Conservation (phyloP, 1,140 invertebrate genomes). For the Drosophila kepulauana region DNA sequence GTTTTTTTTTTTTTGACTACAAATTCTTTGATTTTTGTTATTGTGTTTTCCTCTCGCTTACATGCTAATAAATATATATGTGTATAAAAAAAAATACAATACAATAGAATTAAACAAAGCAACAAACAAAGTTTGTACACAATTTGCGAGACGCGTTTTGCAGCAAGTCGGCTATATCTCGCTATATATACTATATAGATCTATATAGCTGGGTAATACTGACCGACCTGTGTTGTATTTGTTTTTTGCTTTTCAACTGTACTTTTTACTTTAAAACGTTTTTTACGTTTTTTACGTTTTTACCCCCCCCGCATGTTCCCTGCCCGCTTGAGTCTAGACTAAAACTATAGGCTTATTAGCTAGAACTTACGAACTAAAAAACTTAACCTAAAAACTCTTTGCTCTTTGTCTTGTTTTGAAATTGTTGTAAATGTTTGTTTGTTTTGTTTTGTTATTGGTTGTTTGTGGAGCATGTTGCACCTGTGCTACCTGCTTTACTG, state of each 20-base stretch:
- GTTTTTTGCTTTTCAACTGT: neutral
- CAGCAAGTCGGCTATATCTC: slow-evolving; percentile 15
- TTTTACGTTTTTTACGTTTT: neutral
- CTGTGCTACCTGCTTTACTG: slow-evolving; percentile 16
- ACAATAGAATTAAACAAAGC: slow-evolving; percentile 17
- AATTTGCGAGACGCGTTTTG: slow-evolving; percentile 40
- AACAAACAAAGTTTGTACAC: slow-evolving; percentile 50
- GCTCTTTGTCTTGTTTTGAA: slow-evolving; percentile 52
- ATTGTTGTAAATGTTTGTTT: slow-evolving; percentile 44
- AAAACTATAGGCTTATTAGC: neutral
- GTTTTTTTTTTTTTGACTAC: slow-evolving; percentile 12
- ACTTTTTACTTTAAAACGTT: neutral
- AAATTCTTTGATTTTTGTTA: slow-evolving; percentile 20
- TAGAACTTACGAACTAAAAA: slow-evolving; percentile 14
- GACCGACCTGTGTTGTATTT: slow-evolving; percentile 21
- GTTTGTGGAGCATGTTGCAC: slow-evolving; percentile 5
- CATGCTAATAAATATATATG: slow-evolving; percentile 15
- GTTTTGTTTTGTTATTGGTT: slow-evolving; percentile 15
- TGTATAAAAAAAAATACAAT: slow-evolving; percentile 20
- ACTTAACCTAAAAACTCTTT: slow-evolving; percentile 40
- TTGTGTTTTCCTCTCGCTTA: slow-evolving; percentile 13
- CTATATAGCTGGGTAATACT: slow-evolving; percentile 15
- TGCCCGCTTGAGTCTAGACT: slow-evolving; percentile 45
- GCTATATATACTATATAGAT: neutral
- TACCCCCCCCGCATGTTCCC: neutral